phyloP scores from a whole-genome alignment of 1,140 invertebrate genomes.

The Pentalonia nigronervosa region DNA sequence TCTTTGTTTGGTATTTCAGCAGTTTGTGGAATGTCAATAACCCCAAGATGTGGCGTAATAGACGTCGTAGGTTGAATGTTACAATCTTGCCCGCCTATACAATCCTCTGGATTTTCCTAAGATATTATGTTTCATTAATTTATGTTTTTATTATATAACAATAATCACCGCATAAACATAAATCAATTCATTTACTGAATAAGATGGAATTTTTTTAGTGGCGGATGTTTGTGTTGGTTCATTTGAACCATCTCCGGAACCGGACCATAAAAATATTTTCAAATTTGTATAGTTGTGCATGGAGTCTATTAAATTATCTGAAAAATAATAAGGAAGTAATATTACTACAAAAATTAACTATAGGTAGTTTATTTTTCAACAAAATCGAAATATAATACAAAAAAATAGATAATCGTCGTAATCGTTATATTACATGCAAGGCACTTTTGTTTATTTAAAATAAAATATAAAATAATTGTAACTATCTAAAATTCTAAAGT shows the following conservation, averaged over 20 bases:
- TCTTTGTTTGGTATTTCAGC: conserved; percentile 65
- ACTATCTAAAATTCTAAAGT: background rate
- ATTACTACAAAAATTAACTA: background rate
- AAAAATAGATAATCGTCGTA: background rate
- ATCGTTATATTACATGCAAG: background rate
- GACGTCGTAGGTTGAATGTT: conserved; percentile 61
- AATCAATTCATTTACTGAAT: conserved; percentile 40
- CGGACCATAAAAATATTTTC: conserved; percentile 87
- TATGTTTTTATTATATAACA: background rate
- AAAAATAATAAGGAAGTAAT: background rate
- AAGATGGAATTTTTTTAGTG: conserved; percentile 22
- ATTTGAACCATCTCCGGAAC: conserved; percentile 75
- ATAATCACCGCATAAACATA: too few relatives aligned
- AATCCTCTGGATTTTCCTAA: conserved; percentile 54
- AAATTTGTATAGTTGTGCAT: conserved; percentile 65
- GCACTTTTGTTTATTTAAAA: background rate
- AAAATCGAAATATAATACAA: background rate
- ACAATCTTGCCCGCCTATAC: conserved; percentile 60
- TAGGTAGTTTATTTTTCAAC: background rate
- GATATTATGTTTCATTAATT: background rate
- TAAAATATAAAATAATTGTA: background rate
- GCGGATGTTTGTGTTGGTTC: conserved; percentile 57
- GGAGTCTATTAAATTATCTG: conserved; percentile 62
- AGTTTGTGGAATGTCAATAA: conserved; percentile 59
- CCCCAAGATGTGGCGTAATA: conserved; percentile 66